Conservation (phyloP, 2,113 vertebrate genomes). For the Pelvicachromis taeniatus region DNA sequence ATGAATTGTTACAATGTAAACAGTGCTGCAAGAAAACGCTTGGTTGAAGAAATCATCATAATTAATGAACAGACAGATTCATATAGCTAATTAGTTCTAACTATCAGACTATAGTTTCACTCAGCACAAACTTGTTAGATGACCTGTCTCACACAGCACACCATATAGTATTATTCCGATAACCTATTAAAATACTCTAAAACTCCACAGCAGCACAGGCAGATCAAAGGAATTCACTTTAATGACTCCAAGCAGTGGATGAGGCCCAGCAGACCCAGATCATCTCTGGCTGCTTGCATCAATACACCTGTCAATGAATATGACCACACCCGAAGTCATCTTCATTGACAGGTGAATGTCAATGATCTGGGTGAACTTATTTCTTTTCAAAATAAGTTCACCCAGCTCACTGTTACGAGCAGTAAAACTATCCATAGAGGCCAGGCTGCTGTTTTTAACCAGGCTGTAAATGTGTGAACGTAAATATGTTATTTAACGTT, state of each 20-base stretch:
- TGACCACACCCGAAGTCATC: not conserved
- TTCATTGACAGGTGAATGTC: no score
- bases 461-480: not conserved
- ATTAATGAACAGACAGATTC: not conserved
- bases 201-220: not conserved
- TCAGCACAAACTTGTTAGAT: not conserved
- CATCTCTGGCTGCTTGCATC: not conserved
- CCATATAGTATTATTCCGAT: not conserved
- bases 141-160: not conserved
- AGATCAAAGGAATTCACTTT: not conserved
- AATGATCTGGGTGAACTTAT: not conserved
- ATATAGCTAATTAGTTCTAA: not conserved
- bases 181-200: not conserved
- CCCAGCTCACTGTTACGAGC: not conserved
- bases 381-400: not conserved
- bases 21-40: not conserved
- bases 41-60: not conserved
- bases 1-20: not conserved
- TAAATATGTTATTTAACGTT: not conserved
- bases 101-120: not conserved
- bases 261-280: not conserved
- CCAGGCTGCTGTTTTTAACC: not conserved
- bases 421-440: not conserved
- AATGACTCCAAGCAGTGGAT: not conserved
- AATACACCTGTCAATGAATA: not conserved